These are phyloP conservation scores for Synergus umbraculus DNA, from an alignment of 2,888 invertebrate genomes.

Conservation along the genomic window DNA sequence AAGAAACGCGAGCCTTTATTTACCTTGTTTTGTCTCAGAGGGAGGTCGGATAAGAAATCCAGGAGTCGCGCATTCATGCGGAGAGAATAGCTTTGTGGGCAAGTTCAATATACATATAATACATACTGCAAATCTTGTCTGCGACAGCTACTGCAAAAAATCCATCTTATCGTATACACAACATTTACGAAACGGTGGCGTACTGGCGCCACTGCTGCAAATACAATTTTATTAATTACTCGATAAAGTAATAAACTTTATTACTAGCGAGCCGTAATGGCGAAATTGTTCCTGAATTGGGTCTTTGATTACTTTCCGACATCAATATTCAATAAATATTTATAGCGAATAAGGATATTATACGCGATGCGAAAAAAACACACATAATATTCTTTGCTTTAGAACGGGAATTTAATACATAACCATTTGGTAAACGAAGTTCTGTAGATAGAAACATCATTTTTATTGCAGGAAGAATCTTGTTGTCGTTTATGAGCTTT, in stretches of 20 bases:
- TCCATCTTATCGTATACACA: not conserved
- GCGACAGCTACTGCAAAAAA: slow-evolving; percentile 9
- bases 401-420: not conserved
- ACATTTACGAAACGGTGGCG: slow-evolving; percentile 11
- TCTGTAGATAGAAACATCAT: no score
- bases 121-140: not conserved
- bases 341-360: not conserved
- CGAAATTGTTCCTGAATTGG: no score
- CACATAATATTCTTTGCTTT: not conserved
- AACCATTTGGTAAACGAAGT: no score
- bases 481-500: not conserved
- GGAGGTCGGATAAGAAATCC: slow-evolving; percentile 23
- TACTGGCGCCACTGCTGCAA: not conserved
- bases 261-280: not conserved
- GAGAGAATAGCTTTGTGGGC: slow-evolving; percentile 6
- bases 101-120: slow-evolving; percentile 9
- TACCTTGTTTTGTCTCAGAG: slow-evolving; percentile 16
- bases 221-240: not conserved
- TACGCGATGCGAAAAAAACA: not conserved
- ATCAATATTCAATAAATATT: not conserved
- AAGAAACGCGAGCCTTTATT: slow-evolving; percentile 11
- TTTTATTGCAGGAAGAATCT: no score
- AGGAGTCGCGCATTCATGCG: slow-evolving; percentile 29
- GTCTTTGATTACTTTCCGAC: not conserved
- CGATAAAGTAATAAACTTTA: not conserved